These are phyloP conservation scores for Drosophila mojavensis DNA, from an alignment of 1,140 invertebrate species.

Conservation along the genomic window DNA sequence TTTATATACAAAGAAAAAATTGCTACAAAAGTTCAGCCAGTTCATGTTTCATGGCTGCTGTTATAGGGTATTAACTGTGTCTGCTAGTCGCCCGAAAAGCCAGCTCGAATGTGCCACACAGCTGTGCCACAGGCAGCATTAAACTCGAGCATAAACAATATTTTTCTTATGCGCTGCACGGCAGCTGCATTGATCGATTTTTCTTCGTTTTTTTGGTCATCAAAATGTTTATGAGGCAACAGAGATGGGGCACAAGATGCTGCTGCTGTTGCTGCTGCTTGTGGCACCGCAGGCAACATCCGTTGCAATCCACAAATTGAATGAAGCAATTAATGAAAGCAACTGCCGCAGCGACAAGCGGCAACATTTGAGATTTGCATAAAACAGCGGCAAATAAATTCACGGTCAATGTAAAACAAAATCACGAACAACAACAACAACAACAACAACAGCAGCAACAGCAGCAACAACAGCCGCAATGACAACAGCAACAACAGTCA, in stretches of 20 bases:
- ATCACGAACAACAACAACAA: conserved; percentile 35
- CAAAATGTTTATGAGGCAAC: conserved; percentile 20
- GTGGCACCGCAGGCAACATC: conserved; percentile 33
- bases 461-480: too few relatives aligned
- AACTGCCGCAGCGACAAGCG: conserved; percentile 24
- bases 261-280: too few relatives aligned
- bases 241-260: background rate
- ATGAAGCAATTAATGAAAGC: conserved; percentile 57
- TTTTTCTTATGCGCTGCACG: too few relatives aligned
- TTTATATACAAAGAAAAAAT: too few relatives aligned
- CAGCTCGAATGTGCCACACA: background rate
- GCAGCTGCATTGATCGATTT: conserved; percentile 30
- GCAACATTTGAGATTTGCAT: conserved; percentile 54
- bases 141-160: too few relatives aligned
- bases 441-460: background rate
- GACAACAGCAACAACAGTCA: background rate
- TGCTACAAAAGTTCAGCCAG: too few relatives aligned
- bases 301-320: conserved; percentile 41
- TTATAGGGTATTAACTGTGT: too few relatives aligned
- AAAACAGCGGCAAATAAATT: conserved; percentile 55
- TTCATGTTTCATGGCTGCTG: too few relatives aligned
- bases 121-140: background rate
- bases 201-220: conserved; percentile 6
- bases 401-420: conserved; percentile 74
- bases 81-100: too few relatives aligned